A percentile compares a stretch with the other conserved stretches of the same genome.
Evolutionary conservation across 2,113 vertebrate species (phyloP).

Genomic region (Lethenteron camtschaticum): DNA sequence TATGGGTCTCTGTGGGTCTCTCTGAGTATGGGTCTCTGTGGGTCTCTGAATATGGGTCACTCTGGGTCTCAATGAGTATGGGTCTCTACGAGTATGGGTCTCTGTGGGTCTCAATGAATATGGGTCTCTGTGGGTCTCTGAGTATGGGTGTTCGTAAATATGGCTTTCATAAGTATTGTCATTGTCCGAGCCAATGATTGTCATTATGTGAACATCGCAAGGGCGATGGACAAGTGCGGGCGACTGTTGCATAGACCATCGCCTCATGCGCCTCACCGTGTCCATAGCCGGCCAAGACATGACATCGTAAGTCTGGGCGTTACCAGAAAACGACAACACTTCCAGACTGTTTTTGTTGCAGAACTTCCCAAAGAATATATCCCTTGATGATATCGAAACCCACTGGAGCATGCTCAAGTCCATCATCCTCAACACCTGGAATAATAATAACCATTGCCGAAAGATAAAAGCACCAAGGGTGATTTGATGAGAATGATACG

Average conservation of each 20-base stretch:
- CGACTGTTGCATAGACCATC: not conserved
- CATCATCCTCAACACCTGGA: not conserved
- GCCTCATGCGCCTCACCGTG: not conserved
- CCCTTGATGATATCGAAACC: not conserved
- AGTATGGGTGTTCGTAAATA: too few species aligned
- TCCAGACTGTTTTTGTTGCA: not conserved
- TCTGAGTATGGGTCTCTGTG: too few species aligned
- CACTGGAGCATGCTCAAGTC: not conserved
- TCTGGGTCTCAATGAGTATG: too few species aligned
- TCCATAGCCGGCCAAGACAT: not conserved
- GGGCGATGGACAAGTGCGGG: not conserved
- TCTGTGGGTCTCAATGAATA: too few species aligned
- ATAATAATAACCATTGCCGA: not conserved
- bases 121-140: too few species aligned
- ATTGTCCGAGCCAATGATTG: not conserved
- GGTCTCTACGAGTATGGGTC: too few species aligned
- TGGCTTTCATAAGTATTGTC: not conserved
- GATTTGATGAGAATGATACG: slow-evolving; percentile 1
- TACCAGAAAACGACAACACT: not conserved
- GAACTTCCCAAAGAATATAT: not conserved
- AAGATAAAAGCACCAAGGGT: not conserved
- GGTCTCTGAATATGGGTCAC: too few species aligned
- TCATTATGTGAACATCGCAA: not conserved
- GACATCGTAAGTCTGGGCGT: not conserved
- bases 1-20: too few species aligned